These are phyloP conservation scores for Pectinophora gossypiella DNA, from an alignment of 1,140 invertebrate species.

Conservation along the genomic window DNA sequence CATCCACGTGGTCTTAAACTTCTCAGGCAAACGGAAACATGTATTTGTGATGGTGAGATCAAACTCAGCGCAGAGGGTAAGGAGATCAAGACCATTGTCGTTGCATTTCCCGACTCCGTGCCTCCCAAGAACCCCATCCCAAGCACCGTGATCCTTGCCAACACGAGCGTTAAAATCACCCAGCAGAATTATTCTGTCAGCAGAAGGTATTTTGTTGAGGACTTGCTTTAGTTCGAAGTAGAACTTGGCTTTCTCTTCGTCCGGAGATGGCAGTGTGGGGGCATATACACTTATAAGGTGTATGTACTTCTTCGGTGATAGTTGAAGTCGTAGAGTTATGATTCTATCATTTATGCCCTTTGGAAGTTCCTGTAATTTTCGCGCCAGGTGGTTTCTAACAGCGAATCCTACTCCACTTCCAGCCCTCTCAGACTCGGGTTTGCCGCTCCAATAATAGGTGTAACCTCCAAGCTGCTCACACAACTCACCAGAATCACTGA, in stretches of 20 bases:
- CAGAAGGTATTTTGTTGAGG: background rate
- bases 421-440: constrained; percentile 6
- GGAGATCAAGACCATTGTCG: constrained; percentile 5
- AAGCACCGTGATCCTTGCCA: constrained; percentile 2
- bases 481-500: constrained; percentile 15
- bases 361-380: constrained; percentile 10
- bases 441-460: constrained; percentile 22
- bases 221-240: constrained; percentile 8
- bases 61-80: constrained; percentile 13
- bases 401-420: constrained; percentile 23
- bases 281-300: constrained; percentile 18
- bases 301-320: constrained; percentile 9
- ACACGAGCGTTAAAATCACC: constrained; percentile 22
- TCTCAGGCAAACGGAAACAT: too few relatives aligned
- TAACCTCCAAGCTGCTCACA: constrained; percentile 19
- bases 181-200: constrained; percentile 11
- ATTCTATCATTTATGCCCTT: constrained; percentile 5
- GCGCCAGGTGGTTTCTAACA: constrained; percentile 7
- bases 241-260: constrained; percentile 20
- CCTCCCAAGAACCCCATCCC: constrained; percentile 2
- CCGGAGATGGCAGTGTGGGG: constrained; percentile 12
- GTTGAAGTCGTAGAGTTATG: constrained; percentile 16
- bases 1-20: constrained; percentile 8
- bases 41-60: constrained; percentile 8
- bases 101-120: constrained; percentile 8